These are phyloP conservation scores for Ceratitis capitata DNA, from an alignment of 1,140 invertebrate genomes.

Conservation along the genomic window DNA sequence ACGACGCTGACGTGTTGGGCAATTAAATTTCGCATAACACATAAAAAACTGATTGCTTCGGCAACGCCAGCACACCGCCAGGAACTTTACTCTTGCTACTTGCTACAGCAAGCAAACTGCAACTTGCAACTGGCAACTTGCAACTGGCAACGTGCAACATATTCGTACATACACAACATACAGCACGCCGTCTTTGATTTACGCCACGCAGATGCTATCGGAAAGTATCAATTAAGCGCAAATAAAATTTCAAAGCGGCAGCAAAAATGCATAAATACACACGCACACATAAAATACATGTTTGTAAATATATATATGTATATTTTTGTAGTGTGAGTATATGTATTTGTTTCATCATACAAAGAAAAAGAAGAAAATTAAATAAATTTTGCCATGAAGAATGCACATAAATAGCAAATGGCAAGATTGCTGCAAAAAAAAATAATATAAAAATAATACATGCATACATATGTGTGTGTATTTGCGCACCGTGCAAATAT, in stretches of 20 bases:
- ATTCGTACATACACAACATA: too few relatives aligned
- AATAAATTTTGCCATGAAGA: too few relatives aligned
- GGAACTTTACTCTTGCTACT: not conserved
- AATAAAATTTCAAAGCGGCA: conserved; percentile 32
- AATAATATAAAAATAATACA: not conserved
- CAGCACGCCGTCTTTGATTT: not conserved
- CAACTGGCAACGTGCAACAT: not conserved
- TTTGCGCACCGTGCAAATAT: not conserved
- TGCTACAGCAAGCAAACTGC: not conserved
- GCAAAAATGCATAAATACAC: not conserved
- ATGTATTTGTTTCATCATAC: not conserved
- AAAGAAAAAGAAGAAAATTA: not conserved
- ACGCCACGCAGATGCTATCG: conserved; percentile 24
- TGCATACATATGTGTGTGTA: not conserved
- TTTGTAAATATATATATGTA: not conserved
- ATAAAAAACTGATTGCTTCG: conserved; percentile 21
- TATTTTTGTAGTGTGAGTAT: not conserved
- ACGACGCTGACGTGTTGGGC: not conserved
- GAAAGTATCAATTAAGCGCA: conserved; percentile 34
- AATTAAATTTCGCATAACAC: conserved; percentile 23
- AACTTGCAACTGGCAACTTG: not conserved
- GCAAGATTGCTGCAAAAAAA: not conserved
- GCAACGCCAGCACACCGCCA: not conserved
- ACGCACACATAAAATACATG: not conserved
- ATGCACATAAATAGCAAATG: not conserved